A percentile compares a stretch with the other conserved stretches of the same genome.
Conservation (phyloP, 92 coral and sea anemone species). For the Epizoanthus stellaris region DNA sequence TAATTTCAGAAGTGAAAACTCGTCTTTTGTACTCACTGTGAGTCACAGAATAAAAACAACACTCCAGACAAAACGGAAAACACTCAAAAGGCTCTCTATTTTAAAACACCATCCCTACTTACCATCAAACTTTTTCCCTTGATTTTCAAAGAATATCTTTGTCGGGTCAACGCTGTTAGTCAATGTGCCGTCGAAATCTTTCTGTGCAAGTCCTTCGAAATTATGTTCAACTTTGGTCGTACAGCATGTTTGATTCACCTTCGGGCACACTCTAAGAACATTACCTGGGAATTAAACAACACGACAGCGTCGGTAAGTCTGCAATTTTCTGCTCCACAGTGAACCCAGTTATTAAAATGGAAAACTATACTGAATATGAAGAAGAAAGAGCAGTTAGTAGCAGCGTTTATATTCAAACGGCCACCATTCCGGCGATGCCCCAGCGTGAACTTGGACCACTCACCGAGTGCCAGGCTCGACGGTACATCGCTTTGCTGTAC, state of each 20-base stretch:
- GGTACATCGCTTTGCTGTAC: constrained; percentile 32
- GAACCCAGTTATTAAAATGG: not conserved
- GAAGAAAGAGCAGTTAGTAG: not conserved
- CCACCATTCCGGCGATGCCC: constrained; percentile 27
- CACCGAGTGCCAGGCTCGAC: constrained; percentile 6
- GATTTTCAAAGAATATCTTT: constrained; percentile 11
- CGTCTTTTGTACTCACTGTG: not conserved
- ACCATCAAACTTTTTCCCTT: constrained; percentile 37
- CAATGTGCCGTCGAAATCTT: constrained; percentile 20
- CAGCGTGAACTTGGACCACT: constrained; percentile 47
- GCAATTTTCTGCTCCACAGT: not conserved
- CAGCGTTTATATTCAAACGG: not conserved
- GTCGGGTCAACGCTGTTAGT: constrained; percentile 15
- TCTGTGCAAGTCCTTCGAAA: constrained; percentile 32
- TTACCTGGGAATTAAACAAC: constrained; percentile 10
- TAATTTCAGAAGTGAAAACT: not conserved
- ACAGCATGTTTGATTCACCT: constrained; percentile 21
- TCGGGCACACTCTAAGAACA: constrained; percentile 10
- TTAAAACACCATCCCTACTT: not conserved
- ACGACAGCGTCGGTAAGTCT: not conserved
- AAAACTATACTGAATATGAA: not conserved
- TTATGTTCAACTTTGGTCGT: constrained; percentile 11
- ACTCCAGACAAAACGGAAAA: not conserved
- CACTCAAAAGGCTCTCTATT: not conserved
- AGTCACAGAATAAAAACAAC: not conserved